Conservation (phyloP, 2,888 invertebrate genomes). For the Colletes collaris region DNA sequence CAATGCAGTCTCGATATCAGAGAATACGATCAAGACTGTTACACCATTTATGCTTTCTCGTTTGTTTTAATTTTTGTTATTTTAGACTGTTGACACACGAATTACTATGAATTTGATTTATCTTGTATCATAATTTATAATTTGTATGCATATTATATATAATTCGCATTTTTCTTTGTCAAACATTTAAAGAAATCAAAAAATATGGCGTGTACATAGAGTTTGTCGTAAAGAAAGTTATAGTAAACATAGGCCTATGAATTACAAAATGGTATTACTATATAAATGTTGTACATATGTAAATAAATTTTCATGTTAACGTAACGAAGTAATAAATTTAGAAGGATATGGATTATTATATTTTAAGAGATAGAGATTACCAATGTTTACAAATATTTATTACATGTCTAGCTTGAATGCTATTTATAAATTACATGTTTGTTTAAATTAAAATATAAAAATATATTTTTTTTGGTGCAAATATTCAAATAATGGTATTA, state of each 20-base stretch:
- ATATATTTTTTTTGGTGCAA: neutral
- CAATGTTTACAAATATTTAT: slow-evolving; percentile 5
- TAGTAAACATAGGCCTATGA: neutral
- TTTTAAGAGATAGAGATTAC: neutral
- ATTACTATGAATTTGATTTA: neutral
- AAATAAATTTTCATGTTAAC: neutral
- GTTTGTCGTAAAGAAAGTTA: neutral
- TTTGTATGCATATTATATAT: neutral
- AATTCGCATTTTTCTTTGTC: neutral
- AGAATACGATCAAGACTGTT: neutral
- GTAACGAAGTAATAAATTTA: neutral
- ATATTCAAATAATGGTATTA: neutral
- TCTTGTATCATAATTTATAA: slow-evolving; percentile 1
- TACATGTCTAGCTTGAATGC: neutral
- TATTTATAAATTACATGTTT: slow-evolving; percentile 19
- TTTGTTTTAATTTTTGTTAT: neutral
- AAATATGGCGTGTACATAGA: neutral
- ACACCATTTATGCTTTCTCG: neutral
- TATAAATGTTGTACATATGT: neutral
- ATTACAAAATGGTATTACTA: neutral
- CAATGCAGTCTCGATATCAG: slow-evolving; percentile 17
- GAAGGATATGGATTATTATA: neutral
- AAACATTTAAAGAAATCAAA: neutral
- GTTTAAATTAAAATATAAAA: slow-evolving; percentile 1
- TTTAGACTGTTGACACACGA: neutral